A percentile compares a stretch with the other conserved stretches of the same genome.
These are phyloP conservation scores for Eutolmus rufibarbis DNA, from an alignment of 2,888 invertebrate species.

Conservation along the genomic window DNA sequence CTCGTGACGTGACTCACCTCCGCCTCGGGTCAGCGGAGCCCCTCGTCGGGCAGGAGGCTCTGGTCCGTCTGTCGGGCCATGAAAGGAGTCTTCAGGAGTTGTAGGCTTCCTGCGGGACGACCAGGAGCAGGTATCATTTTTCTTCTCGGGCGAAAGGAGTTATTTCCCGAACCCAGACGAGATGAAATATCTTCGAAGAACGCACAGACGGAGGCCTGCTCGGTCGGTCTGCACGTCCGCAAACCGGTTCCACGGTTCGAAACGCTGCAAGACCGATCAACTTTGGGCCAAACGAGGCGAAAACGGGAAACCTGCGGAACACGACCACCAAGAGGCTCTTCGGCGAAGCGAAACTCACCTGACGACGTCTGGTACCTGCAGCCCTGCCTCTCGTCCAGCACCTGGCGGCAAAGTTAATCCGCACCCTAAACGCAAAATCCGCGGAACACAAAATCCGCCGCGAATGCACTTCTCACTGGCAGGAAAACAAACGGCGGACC, in stretches of 20 bases:
- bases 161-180: not conserved
- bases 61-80: not conserved
- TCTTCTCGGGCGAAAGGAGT: not conserved
- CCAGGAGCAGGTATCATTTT: not conserved
- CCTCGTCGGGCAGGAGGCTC: not conserved
- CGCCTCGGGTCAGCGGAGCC: not conserved
- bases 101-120: not conserved
- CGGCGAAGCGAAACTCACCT: not conserved
- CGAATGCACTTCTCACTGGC: not conserved
- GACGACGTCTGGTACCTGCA: not conserved
- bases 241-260: not conserved
- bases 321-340: not conserved
- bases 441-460: not conserved
- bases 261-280: slow-evolving; percentile 19
- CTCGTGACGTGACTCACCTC: not conserved
- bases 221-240: not conserved
- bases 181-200: not conserved
- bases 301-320: not conserved
- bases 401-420: not conserved
- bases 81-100: not conserved
- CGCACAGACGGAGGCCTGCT: not conserved
- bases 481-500: not conserved
- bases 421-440: not conserved
- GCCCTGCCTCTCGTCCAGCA: not conserved
- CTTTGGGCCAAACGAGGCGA: not conserved